A percentile compares a stretch with the other conserved stretches of the same genome.
Conservation (phyloP, 2,888 invertebrate species). For the Lepidocyrtoides sp. region DNA sequence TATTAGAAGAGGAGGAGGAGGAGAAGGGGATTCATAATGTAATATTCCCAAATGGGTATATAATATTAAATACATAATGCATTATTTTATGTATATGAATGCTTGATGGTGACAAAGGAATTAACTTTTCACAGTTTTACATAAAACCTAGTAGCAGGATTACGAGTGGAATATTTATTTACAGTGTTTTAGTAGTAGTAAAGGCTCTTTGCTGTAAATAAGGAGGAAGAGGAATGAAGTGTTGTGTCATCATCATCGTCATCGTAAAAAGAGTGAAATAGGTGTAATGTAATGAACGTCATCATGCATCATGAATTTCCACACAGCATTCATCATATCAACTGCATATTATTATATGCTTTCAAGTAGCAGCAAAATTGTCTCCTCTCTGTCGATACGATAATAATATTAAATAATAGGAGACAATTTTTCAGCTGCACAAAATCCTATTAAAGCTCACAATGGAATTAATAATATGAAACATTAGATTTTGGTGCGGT, state of each 20-base stretch:
- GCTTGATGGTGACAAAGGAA: slow-evolving; percentile 51
- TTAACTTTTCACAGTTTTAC: slow-evolving; percentile 59
- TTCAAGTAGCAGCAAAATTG: too few relatives aligned
- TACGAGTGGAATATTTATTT: slow-evolving; percentile 26
- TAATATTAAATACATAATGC: slow-evolving; percentile 53
- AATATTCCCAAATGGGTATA: slow-evolving; percentile 54
- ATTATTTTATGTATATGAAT: not conserved
- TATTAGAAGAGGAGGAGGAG: slow-evolving; percentile 4
- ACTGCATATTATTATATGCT: too few relatives aligned
- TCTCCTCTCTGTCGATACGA: too few relatives aligned
- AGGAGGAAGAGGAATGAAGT: slow-evolving; percentile 17
- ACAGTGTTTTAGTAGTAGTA: not conserved
- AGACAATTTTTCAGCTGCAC: too few relatives aligned
- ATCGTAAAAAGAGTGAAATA: slow-evolving; percentile 28
- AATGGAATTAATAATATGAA: too few relatives aligned
- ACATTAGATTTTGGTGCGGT: too few relatives aligned
- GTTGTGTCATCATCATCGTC: slow-evolving; percentile 21
- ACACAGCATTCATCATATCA: not conserved
- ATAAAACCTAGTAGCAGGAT: not conserved
- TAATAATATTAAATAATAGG: too few relatives aligned
- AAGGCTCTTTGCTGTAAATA: not conserved
- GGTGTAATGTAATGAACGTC: slow-evolving; percentile 71
- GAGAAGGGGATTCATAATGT: slow-evolving; percentile 6
- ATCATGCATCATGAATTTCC: slow-evolving; percentile 66
- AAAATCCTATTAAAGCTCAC: too few relatives aligned